Percentiles rank a stretch among this genome's conserved stretches.
Conservation (phyloP, 2,113 vertebrate species). For the Osmerus eperlanus region DNA sequence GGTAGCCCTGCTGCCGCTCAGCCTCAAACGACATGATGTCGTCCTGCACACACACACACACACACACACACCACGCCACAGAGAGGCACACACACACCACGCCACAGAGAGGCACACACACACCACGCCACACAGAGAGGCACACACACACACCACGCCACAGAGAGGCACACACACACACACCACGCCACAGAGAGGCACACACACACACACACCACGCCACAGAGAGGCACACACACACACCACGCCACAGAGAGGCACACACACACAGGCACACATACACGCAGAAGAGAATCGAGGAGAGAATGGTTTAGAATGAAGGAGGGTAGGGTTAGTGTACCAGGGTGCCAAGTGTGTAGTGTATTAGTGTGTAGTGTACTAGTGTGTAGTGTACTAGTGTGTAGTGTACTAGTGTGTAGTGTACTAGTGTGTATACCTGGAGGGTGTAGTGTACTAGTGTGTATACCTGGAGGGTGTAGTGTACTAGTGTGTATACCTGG, state of each 20-base stretch:
- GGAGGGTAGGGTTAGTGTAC: too few species aligned
- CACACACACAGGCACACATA: background rate
- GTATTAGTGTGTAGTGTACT: background rate
- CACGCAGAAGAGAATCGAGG: too few species aligned
- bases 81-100: background rate
- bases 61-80: background rate
- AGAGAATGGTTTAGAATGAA: background rate
- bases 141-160: background rate
- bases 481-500: background rate
- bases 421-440: background rate
- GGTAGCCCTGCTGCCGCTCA: conserved; percentile 91
- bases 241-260: background rate
- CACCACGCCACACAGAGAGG: background rate
- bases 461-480: too few species aligned
- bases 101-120: background rate
- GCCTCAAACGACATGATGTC: conserved; percentile 96
- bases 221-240: background rate
- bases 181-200: background rate
- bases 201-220: background rate
- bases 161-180: background rate
- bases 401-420: too few species aligned
- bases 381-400: background rate
- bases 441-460: background rate
- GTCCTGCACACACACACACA: conserved; percentile 72
- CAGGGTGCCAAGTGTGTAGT: too few species aligned